phyloP scores from a whole-genome alignment of 1,140 invertebrate genomes.

The Battus philenor region DNA sequence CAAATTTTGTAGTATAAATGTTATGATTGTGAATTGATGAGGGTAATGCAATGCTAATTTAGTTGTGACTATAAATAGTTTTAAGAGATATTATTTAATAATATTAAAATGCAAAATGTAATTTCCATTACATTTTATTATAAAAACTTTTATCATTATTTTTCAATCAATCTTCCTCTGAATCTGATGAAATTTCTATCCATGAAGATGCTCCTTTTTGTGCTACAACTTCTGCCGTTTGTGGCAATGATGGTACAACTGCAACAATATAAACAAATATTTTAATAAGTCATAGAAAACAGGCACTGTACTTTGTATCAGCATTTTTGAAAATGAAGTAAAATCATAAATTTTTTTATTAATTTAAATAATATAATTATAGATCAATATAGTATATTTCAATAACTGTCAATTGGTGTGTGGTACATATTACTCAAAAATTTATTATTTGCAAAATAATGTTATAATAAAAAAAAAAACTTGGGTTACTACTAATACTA shows the following conservation, averaged over 20 bases:
- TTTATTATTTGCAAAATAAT: too few species aligned
- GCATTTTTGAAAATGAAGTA: too few species aligned
- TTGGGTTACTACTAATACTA: too few species aligned
- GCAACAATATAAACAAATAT: slow-evolving; percentile 32
- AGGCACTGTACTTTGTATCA: too few species aligned
- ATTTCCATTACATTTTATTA: slow-evolving; percentile 58
- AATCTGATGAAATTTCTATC: slow-evolving; percentile 70
- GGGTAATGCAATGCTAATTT: slow-evolving; percentile 56
- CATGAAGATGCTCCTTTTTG: slow-evolving; percentile 47
- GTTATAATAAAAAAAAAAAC: too few species aligned
- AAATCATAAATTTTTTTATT: too few species aligned
- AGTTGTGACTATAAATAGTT: slow-evolving; percentile 26
- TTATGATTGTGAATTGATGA: slow-evolving; percentile 41
- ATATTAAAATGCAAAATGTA: slow-evolving; percentile 51
- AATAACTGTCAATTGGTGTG: too few species aligned
- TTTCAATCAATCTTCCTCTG: slow-evolving; percentile 51
- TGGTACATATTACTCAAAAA: too few species aligned
- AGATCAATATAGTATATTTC: too few species aligned
- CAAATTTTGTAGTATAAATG: slow-evolving; percentile 18
- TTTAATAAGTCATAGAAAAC: too few species aligned
- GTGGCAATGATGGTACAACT: slow-evolving; percentile 52
- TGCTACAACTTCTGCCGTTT: slow-evolving; percentile 51
- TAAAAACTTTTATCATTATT: slow-evolving; percentile 31
- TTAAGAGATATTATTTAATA: slow-evolving; percentile 55
- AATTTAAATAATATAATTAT: too few species aligned